Percentiles rank a stretch among this genome's conserved stretches.
These are phyloP conservation scores for Calvadosia cruxmelitensis DNA, from an alignment of 30 jellyfish, hydroid and myxozoan genomes.

Conservation along the genomic window DNA sequence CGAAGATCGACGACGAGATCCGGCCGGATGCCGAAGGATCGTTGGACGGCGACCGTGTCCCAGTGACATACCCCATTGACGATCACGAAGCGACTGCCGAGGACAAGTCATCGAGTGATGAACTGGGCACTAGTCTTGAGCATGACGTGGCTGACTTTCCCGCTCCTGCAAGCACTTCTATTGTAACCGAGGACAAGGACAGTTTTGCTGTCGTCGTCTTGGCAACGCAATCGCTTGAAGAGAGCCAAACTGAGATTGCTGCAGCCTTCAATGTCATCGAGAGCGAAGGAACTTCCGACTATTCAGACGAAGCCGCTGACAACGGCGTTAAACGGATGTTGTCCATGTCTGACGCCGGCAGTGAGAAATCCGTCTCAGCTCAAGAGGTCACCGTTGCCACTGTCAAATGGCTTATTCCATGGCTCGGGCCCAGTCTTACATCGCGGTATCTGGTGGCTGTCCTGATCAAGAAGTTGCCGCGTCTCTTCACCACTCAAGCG, in stretches of 20 bases:
- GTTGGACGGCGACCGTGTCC: neutral
- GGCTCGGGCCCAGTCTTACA: conserved; percentile 84
- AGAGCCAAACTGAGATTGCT: neutral
- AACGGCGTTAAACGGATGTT: neutral
- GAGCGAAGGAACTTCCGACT: neutral
- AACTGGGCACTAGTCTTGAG: neutral
- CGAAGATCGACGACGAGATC: neutral
- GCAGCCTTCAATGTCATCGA: neutral
- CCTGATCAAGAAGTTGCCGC: conserved; percentile 53
- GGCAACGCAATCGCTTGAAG: neutral
- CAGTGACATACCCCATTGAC: no score
- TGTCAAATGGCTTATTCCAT: conserved; percentile 67
- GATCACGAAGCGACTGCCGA: neutral
- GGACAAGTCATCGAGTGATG: neutral
- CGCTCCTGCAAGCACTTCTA: no score
- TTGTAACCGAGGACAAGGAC: no score
- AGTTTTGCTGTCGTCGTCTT: neutral
- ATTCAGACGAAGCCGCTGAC: neutral
- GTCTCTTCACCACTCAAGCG: conserved; percentile 24
- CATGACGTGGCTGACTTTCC: neutral
- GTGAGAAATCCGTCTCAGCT: conserved; percentile 1
- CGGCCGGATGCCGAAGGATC: neutral
- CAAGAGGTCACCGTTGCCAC: conserved; percentile 30
- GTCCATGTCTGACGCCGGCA: neutral
- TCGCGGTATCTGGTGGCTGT: conserved; percentile 27